phyloP scores from a whole-genome alignment of 2,888 invertebrate species.

The Megamerina dolium region DNA sequence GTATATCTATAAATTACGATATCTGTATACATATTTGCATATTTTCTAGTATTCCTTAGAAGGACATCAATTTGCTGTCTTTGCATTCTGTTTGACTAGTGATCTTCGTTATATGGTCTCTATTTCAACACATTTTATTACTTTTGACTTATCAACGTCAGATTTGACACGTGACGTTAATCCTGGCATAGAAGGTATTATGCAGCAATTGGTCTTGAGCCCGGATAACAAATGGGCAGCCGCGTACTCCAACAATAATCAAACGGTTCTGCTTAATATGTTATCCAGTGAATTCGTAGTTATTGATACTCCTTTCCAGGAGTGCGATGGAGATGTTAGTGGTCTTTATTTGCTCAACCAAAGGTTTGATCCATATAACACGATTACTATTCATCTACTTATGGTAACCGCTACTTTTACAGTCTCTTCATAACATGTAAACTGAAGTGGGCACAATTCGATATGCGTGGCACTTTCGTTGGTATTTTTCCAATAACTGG shows the following conservation, averaged over 20 bases:
- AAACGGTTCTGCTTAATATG: slow-evolving; percentile 87
- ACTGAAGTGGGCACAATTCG: slow-evolving; percentile 69
- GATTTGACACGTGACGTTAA: slow-evolving; percentile 90
- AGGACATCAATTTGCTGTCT: slow-evolving; percentile 97
- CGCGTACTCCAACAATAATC: slow-evolving; percentile 93
- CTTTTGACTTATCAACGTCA: slow-evolving; percentile 94
- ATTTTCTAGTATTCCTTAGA: slow-evolving; percentile 87
- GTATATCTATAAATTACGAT: no score
- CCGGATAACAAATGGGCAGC: slow-evolving; percentile 95
- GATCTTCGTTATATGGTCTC: slow-evolving; percentile 91
- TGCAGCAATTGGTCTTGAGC: slow-evolving; percentile 87
- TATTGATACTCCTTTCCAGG: slow-evolving; percentile 77
- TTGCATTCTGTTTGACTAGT: slow-evolving; percentile 82
- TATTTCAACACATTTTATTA: slow-evolving; percentile 93
- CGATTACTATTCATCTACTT: background rate
- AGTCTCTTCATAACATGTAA: slow-evolving; percentile 71
- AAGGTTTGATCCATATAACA: slow-evolving; percentile 39
- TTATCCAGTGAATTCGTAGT: slow-evolving; percentile 87
- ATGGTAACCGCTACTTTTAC: background rate
- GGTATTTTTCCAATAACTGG: slow-evolving; percentile 54
- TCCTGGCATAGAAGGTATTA: slow-evolving; percentile 91
- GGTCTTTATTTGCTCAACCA: slow-evolving; percentile 64
- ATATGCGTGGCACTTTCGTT: slow-evolving; percentile 69
- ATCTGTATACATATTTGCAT: no score
- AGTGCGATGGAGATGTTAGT: slow-evolving; percentile 53